phyloP scores from a whole-genome alignment of 2,888 invertebrate genomes.

The Thereva unica region DNA sequence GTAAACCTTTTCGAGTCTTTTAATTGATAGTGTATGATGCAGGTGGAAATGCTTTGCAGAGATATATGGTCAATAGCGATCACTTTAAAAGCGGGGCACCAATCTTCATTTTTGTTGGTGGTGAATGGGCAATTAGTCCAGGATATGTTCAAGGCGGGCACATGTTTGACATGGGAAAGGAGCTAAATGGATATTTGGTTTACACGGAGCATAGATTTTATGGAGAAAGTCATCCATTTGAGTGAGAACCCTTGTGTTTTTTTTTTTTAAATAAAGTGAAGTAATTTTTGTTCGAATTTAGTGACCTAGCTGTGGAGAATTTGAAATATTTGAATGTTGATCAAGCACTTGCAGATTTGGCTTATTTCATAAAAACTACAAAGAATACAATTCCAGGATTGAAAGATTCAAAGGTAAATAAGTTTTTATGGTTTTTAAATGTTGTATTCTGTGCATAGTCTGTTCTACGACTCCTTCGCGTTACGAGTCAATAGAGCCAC shows the following conservation, averaged over 20 bases:
- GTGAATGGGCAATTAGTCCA: slow-evolving; percentile 69
- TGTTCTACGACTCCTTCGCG: too few species aligned
- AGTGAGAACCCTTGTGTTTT: slow-evolving; percentile 58
- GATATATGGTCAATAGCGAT: slow-evolving; percentile 62
- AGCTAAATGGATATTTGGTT: slow-evolving; percentile 67
- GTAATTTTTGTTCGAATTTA: slow-evolving; percentile 47
- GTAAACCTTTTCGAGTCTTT: slow-evolving; percentile 5
- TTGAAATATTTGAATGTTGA: slow-evolving; percentile 66
- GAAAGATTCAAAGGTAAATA: slow-evolving; percentile 53
- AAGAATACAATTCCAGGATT: slow-evolving; percentile 54
- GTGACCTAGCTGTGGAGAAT: slow-evolving; percentile 63
- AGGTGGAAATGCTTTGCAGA: slow-evolving; percentile 44
- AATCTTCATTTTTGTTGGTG: slow-evolving; percentile 69
- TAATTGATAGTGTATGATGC: not conserved
- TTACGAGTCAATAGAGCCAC: too few species aligned
- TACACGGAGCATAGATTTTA: slow-evolving; percentile 84
- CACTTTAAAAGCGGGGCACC: slow-evolving; percentile 61
- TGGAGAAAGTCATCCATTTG: slow-evolving; percentile 71
- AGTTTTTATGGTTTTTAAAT: not conserved
- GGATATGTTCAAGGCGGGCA: slow-evolving; percentile 65
- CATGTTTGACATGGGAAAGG: slow-evolving; percentile 64
- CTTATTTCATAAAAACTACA: slow-evolving; percentile 64
- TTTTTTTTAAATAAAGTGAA: not conserved
- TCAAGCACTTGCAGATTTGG: slow-evolving; percentile 70
- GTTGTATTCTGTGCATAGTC: not conserved